Evolutionary conservation across 1,140 invertebrate species (phyloP).

Genomic region (Acyrthosiphon pisum): DNA sequence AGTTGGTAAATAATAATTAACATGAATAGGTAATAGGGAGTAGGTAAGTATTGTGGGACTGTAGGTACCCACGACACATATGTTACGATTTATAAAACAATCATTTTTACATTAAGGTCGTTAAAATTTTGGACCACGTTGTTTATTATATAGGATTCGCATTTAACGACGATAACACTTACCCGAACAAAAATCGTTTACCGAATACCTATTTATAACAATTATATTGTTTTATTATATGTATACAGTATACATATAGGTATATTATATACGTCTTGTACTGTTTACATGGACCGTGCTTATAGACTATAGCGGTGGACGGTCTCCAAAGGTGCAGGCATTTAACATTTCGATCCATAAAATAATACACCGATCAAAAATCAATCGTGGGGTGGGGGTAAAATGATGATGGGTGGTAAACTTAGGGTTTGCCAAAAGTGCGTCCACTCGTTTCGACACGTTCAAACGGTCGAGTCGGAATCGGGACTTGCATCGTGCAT

Average conservation of each 20-base stretch:
- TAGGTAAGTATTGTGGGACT: too few relatives aligned
- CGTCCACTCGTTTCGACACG: too few relatives aligned
- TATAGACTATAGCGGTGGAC: not conserved
- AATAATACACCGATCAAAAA: not conserved
- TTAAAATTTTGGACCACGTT: not conserved
- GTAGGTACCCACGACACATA: too few relatives aligned
- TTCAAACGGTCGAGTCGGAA: not conserved
- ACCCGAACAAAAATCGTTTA: not conserved
- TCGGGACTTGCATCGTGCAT: not conserved
- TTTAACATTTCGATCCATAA: not conserved
- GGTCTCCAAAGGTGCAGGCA: not conserved
- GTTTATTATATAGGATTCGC: not conserved
- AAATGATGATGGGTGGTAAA: not conserved
- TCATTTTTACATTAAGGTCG: not conserved
- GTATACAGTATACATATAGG: too few relatives aligned
- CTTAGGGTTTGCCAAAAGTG: not conserved
- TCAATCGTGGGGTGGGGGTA: not conserved
- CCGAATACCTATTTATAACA: not conserved
- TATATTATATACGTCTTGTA: not conserved
- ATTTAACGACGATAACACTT: too few relatives aligned
- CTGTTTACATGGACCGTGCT: not conserved
- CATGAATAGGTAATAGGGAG: too few relatives aligned
- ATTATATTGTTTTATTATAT: not conserved
- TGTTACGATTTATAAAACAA: not conserved
- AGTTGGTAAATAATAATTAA: too few relatives aligned